Conservation (phyloP, 92 coral and sea anemone genomes). For the Palythoa grandiflora region DNA sequence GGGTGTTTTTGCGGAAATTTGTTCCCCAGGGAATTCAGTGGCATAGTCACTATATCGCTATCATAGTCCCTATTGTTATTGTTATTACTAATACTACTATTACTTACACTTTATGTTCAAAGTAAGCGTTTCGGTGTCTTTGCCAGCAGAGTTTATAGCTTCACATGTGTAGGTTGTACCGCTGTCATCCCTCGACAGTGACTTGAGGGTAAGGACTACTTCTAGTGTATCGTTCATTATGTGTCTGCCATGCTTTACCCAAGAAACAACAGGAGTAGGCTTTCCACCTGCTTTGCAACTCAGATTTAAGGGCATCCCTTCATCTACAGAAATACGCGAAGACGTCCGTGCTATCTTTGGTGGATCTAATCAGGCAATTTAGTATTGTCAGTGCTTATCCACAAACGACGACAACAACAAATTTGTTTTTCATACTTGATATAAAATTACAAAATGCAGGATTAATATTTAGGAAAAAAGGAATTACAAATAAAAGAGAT, state of each 20-base stretch:
- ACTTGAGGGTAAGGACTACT: neutral
- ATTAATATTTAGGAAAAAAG: neutral
- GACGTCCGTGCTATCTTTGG: neutral
- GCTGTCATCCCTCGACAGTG: neutral
- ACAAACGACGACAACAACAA: neutral
- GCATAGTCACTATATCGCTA: no score
- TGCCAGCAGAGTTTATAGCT: neutral
- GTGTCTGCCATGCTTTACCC: neutral
- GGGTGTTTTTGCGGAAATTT: no score
- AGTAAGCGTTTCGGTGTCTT: neutral
- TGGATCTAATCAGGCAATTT: neutral
- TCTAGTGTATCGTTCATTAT: neutral
- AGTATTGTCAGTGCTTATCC: neutral
- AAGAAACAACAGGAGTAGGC: neutral
- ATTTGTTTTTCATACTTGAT: neutral
- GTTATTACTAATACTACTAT: no score
- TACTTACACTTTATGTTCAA: conserved; percentile 2
- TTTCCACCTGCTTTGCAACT: conserved; percentile 5
- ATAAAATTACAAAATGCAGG: no score
- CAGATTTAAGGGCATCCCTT: neutral
- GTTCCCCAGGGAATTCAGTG: neutral
- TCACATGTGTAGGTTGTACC: neutral
- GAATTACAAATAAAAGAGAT: no score
- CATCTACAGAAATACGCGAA: neutral
- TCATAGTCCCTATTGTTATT: neutral